Conservation (phyloP, 2,888 invertebrate genomes). For the Callyntrura guangdongensis region DNA sequence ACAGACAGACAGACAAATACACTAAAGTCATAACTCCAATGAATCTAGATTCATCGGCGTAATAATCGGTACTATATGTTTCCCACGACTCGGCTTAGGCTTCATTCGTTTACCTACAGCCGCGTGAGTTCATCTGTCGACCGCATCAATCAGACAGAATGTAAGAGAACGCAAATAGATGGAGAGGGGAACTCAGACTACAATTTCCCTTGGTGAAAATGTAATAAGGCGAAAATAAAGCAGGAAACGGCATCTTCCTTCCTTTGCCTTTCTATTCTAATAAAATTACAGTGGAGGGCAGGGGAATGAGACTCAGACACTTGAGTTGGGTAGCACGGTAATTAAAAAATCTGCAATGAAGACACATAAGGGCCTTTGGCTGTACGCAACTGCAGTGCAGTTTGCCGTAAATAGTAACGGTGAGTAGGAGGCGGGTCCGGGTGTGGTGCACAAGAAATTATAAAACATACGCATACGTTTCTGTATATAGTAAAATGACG, state of each 20-base stretch:
- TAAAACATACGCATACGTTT: too few species aligned
- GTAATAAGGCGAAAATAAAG: not conserved
- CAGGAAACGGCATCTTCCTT: not conserved
- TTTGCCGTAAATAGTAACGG: not conserved
- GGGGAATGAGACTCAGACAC: not conserved
- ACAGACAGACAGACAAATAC: too few species aligned
- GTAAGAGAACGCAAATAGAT: not conserved
- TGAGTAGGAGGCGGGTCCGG: not conserved
- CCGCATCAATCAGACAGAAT: conserved; percentile 25
- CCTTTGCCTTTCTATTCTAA: not conserved
- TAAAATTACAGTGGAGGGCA: not conserved
- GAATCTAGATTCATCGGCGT: too few species aligned
- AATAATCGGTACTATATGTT: too few species aligned
- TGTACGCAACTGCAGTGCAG: not conserved
- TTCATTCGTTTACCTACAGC: not conserved
- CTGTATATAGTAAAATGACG: not conserved
- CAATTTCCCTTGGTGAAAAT: too few species aligned
- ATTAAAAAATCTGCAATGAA: conserved; percentile 36
- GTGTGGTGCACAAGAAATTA: not conserved
- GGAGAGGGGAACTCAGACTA: not conserved
- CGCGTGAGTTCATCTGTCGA: conserved; percentile 11
- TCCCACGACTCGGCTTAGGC: not conserved
- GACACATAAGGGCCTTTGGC: not conserved
- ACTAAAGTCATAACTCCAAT: too few species aligned
- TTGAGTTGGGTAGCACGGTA: not conserved